Evolutionary conservation across 2,888 invertebrate genomes (phyloP).

Genomic region (Rhamphomyia laevipes): DNA sequence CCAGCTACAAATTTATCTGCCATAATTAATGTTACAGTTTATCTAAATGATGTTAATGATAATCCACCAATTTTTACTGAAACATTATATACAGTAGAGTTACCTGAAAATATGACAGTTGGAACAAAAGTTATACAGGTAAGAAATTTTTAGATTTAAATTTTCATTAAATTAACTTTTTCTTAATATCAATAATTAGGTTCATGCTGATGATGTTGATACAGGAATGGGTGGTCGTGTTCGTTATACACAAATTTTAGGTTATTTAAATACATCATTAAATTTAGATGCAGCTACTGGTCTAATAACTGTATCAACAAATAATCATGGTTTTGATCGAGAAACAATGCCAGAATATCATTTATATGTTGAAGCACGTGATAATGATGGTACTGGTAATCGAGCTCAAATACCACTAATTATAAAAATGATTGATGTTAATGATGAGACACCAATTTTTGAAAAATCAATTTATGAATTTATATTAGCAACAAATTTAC

Average conservation of each 20-base stretch:
- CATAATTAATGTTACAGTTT: slow-evolving; percentile 63
- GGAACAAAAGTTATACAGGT: slow-evolving; percentile 57
- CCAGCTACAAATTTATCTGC: slow-evolving; percentile 62
- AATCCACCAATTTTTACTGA: slow-evolving; percentile 71
- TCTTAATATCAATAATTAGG: slow-evolving; percentile 41
- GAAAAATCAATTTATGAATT: slow-evolving; percentile 69
- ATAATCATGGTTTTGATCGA: slow-evolving; percentile 68
- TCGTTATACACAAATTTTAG: slow-evolving; percentile 64
- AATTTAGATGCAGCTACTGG: slow-evolving; percentile 68
- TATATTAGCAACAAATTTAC: slow-evolving; percentile 59
- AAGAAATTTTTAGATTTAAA: slow-evolving; percentile 15
- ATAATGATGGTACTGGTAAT: slow-evolving; percentile 72
- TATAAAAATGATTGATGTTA: slow-evolving; percentile 65
- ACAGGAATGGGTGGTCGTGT: slow-evolving; percentile 65
- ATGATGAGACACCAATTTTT: slow-evolving; percentile 80
- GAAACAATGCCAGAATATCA: slow-evolving; percentile 66
- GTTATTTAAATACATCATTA: slow-evolving; percentile 66
- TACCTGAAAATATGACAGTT: slow-evolving; percentile 70
- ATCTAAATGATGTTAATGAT: slow-evolving; percentile 78
- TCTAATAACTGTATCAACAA: slow-evolving; percentile 63
- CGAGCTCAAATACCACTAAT: slow-evolving; percentile 58
- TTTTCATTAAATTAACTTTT: slow-evolving; percentile 5
- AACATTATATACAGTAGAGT: slow-evolving; percentile 56
- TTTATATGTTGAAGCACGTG: slow-evolving; percentile 75
- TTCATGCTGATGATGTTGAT: slow-evolving; percentile 73